These are phyloP conservation scores for Leucophenga varia DNA, from an alignment of 1,140 invertebrate species.

Conservation along the genomic window DNA sequence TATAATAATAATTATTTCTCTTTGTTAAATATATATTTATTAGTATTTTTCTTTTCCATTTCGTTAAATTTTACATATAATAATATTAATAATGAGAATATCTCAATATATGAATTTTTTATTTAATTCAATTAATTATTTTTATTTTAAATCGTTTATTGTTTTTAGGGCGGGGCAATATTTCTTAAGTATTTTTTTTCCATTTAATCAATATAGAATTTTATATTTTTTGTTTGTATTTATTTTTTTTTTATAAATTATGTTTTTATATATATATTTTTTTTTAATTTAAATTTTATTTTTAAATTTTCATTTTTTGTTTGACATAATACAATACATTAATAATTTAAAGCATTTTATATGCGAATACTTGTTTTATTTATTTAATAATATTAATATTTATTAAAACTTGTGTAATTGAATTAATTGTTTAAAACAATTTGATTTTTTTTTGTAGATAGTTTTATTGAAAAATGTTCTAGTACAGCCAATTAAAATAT, in stretches of 20 bases:
- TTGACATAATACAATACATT: too few species aligned
- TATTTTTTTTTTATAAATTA: constrained; percentile 21
- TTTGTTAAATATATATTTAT: constrained; percentile 49
- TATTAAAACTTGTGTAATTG: constrained; percentile 18
- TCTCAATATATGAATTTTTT: constrained; percentile 35
- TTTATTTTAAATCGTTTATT: constrained; percentile 38
- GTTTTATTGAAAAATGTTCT: not conserved
- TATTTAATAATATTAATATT: constrained; percentile 17
- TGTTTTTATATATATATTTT: constrained; percentile 15
- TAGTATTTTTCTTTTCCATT: constrained; percentile 41
- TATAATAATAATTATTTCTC: too few species aligned
- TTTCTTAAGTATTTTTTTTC: too few species aligned
- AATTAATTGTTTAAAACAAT: constrained; percentile 8
- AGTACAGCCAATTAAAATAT: too few species aligned
- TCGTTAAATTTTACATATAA: constrained; percentile 49
- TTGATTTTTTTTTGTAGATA: constrained; percentile 26
- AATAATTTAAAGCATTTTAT: too few species aligned
- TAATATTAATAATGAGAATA: constrained; percentile 44
- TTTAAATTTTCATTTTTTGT: constrained; percentile 14
- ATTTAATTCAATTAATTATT: constrained; percentile 25
- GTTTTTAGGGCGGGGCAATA: constrained; percentile 42
- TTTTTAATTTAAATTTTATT: constrained; percentile 22
- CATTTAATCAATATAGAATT: constrained; percentile 21
- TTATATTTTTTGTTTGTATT: constrained; percentile 21
- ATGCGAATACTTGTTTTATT: not conserved